A percentile compares a stretch with the other conserved stretches of the same genome.
phyloP scores from a whole-genome alignment of 2,113 vertebrate genomes.

The Toxostoma redivivum region DNA sequence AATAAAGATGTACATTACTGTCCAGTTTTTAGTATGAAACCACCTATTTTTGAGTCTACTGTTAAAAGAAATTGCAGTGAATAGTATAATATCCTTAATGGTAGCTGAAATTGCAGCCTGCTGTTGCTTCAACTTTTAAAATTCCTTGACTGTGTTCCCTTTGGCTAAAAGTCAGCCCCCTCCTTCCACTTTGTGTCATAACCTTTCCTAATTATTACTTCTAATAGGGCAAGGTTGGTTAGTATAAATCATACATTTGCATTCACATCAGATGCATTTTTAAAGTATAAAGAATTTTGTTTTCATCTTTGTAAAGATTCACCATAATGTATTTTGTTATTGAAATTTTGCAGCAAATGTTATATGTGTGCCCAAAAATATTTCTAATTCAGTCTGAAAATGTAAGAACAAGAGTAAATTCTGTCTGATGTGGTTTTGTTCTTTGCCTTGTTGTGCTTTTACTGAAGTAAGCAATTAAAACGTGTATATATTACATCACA shows the following conservation, averaged over 20 bases:
- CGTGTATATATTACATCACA: neutral
- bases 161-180: neutral
- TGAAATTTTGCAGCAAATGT: neutral
- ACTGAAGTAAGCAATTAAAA: neutral
- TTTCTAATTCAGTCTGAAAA: neutral
- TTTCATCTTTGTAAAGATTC: neutral
- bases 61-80: neutral
- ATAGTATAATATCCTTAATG: neutral
- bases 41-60: neutral
- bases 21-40: neutral
- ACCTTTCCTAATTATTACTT: neutral
- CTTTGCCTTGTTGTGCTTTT: neutral
- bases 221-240: neutral
- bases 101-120: neutral
- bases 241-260: neutral
- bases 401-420: neutral
- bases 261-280: neutral
- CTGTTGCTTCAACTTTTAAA: neutral
- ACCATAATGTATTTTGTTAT: rapidly evolving
- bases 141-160: neutral
- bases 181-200: neutral
- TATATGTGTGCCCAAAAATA: neutral
- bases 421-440: neutral
- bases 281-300: neutral
- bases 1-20: neutral